Percentiles rank a stretch among this genome's conserved stretches.
phyloP scores from a whole-genome alignment of 2,113 vertebrate species.

The Nesospiza acunhae region DNA sequence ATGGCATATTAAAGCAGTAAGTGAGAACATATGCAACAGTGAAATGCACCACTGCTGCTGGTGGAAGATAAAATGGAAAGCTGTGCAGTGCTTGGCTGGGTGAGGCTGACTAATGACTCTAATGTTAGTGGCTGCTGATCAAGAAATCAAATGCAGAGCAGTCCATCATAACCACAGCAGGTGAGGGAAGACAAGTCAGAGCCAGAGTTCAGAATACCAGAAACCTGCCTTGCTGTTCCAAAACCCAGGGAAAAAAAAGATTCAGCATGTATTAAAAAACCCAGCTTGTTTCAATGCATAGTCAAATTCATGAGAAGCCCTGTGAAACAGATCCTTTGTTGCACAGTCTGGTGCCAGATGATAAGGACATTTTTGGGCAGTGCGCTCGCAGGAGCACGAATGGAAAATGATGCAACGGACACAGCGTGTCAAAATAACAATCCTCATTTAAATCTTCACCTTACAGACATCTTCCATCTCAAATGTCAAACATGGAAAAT shows the following conservation, averaged over 20 bases:
- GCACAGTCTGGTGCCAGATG: conserved; percentile 23
- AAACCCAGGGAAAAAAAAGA: neutral
- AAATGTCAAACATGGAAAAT: conserved; percentile 44
- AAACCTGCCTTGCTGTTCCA: neutral
- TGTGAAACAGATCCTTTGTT: neutral
- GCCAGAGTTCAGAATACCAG: neutral
- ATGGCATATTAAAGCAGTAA: conserved; percentile 2
- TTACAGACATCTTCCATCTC: neutral
- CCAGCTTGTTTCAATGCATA: neutral
- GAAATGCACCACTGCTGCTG: conserved; percentile 33
- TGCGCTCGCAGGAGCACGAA: neutral
- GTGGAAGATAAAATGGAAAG: conserved; percentile 35
- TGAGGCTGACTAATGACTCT: conserved; percentile 37
- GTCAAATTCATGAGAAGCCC: neutral
- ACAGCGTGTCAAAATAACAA: conserved; percentile 28
- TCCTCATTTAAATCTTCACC: neutral
- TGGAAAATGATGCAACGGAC: neutral
- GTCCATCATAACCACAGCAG: neutral
- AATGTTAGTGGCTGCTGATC: conserved; percentile 40
- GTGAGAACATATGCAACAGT: conserved; percentile 37
- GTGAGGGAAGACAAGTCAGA: neutral
- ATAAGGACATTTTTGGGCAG: neutral
- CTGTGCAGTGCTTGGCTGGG: neutral
- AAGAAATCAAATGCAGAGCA: conserved; percentile 23
- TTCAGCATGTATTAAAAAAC: neutral